Evolutionary conservation across 2,888 invertebrate genomes (phyloP), one percentile per base, ranked within the genome.

Genomic region (Cylindroiulus punctatus): DNA sequence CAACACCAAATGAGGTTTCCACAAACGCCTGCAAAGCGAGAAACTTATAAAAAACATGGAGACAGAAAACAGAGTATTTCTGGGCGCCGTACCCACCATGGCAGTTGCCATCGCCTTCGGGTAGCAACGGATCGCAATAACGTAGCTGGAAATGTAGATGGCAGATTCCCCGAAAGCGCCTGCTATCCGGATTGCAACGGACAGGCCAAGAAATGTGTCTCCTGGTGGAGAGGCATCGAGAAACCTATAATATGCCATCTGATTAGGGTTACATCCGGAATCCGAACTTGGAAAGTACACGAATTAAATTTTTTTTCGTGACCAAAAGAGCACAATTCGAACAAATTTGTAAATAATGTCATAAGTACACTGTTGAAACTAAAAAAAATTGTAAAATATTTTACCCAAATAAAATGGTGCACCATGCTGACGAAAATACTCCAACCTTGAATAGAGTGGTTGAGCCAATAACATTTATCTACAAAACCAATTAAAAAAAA

Each of bases 151-250:
- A 0, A 96, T 96, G 65, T 96, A 92, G 91, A 96, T 95, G 19
- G 96, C 96, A 0, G 96, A 96, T 89, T 96, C 96, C 26, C 96
- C 97, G 91, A 96, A 92, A 0, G 96, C 96, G 90, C 96, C 96
- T 81, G 96, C 91, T 87, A 96, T 95, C 85, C 97, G 92, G 88
- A 96, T 95, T 36, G 94, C 89, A 90, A 96, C 95, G 89, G 96
- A 96, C 40, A 96, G 91, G 0, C 93, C 92, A 88, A 96, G 95
- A 90, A 96, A 97, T 1, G 97, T 2, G 94, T 93, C 86, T 93
- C 92, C 90, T 94, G 94, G 0, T 42, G 90, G 89, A 19, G 90
- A 88, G 83, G 88, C 88, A 81, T 90, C 90, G 26, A 91, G 86
- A 84, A 90, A 88, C 40, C 91, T 89, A 17, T 3, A 17, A 19